Evolutionary conservation across 2,888 invertebrate genomes (phyloP), one percentile per base, ranked within the genome.

Genomic region (Marronus borbonicus): DNA sequence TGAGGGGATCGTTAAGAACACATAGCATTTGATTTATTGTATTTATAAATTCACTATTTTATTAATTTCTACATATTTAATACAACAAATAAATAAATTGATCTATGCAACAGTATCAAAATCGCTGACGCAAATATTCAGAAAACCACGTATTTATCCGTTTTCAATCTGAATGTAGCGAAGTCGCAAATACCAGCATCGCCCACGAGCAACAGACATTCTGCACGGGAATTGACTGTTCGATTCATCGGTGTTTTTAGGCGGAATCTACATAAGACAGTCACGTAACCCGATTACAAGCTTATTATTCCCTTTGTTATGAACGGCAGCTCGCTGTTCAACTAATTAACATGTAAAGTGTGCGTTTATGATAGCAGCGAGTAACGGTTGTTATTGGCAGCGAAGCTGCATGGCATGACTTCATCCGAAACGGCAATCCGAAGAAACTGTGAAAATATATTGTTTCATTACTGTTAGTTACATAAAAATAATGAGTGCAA

Each of bases 201-300:
- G 58, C 58, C 44, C 72, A 72, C 60, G 44, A 72, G 28, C 55
- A 20, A 55, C 20, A 60, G 14, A 20, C 72, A 74, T 60, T 60
- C 62, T 62, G 62, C 72, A 49, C 49, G 68, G 12, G 72, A 60
- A 74, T 44, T 44, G 68, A 68, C 39, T 65, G 70, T 55, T 70
- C 70, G 70, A 74, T 74, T 74, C 72, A 24, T 74, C 44, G 24
- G 24, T 49, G 24, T 74, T 74, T 72, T 72, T 74, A 74, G 49
- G 49, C 62, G 60, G 39, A 74, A 74, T 55, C 14, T 70, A 55
- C 14, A 62, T 50, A 50, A 68, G 49, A 49, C 20, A 60, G 58
- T 20, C 72, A 49, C 60, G 60, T 70, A 60, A 74, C 24, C 44
- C 58, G 58, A 60, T 60, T 72, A 72, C 58, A 44, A 58, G 58